Evolutionary conservation across 2,888 invertebrate species (phyloP).

Genomic region (Metalampra italica): DNA sequence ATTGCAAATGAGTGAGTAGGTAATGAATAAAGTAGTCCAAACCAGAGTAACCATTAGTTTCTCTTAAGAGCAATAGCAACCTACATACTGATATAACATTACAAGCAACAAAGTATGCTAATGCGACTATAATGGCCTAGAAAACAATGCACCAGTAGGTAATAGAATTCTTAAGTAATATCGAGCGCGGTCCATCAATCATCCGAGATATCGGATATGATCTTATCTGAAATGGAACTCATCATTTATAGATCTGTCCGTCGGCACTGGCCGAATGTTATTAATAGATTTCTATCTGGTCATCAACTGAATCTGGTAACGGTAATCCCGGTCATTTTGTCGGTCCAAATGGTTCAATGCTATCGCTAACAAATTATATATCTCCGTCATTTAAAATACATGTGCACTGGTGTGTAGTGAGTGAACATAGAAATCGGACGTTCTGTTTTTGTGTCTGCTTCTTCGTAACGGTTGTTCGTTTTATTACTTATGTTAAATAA

Average conservation of each 20-base stretch:
- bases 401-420: conserved; percentile 2
- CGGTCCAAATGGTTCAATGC: conserved; percentile 46
- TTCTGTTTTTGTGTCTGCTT: not conserved
- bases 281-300: conserved; percentile 76
- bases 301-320: conserved; percentile 71
- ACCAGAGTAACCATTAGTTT: not conserved
- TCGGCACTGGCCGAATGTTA: conserved; percentile 71
- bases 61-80: not conserved
- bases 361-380: conserved; percentile 71
- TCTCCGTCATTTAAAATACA: conserved; percentile 29
- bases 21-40: conserved; percentile 10
- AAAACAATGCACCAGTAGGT: conserved; percentile 65
- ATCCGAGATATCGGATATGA: conserved; percentile 63
- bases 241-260: conserved; percentile 76
- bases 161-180: conserved; percentile 72
- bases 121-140: conserved; percentile 63
- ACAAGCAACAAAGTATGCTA: conserved; percentile 44
- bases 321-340: conserved; percentile 64
- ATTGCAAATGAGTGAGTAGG: not conserved
- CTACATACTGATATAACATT: not conserved
- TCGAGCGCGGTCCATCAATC: conserved; percentile 66
- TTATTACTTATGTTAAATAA: no score
- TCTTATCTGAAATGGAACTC: conserved; percentile 77
- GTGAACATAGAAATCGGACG: not conserved
- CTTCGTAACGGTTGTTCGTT: no score